Base-by-base conservation (phyloP, 2,113 vertebrate genomes). In the Lycaon pictus region DNA sequence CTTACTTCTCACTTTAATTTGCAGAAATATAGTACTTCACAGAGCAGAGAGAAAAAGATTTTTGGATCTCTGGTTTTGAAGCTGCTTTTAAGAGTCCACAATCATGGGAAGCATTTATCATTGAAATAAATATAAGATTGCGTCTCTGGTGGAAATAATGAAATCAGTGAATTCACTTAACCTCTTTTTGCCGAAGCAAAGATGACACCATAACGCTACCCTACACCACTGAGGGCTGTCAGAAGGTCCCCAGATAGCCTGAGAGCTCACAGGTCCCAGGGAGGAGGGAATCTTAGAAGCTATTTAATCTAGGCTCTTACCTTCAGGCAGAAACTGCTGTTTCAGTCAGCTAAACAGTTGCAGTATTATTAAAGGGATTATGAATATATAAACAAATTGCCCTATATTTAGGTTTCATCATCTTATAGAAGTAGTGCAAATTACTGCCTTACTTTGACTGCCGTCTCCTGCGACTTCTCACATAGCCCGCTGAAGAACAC, bases 1-100 rank as follows among this genome's bases (percentile, higher is more conserved):
- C 15, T 63, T 35, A 62, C 23, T 48, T 94, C 63, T 86, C 29
- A 85, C 77, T 97, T 94, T 91, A 92, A 89, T 95, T 79, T 95
- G 32, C 48, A 95, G 67, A 91, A 92, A 86, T 58, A 51, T 1
- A 58, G 35, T 19, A 72, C 43, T 85, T 84, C 15, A 77, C 25
- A 63, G 51, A 85, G 13, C 17, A 43, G 86, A 95, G 81, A 87
- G 79, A 3, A 91, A 82, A 95, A 37, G 67, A 82, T 67, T 76
- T 97, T 19, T 69, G 13, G 4, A 77, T 60, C 20, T 77, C 58
- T 93, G 19, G 6, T 32, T 85, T 81, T 90, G 35, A 92, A 93
- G 71, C 5, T 91, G 48, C 10, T 77, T 97, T 90, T 82, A 74
- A 69, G 23, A 53, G 55, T 67, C n/a, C 9, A 65, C 15, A 72